These are phyloP conservation scores for Papilio polytes DNA, from an alignment of 1,140 invertebrate genomes.

Conservation along the genomic window DNA sequence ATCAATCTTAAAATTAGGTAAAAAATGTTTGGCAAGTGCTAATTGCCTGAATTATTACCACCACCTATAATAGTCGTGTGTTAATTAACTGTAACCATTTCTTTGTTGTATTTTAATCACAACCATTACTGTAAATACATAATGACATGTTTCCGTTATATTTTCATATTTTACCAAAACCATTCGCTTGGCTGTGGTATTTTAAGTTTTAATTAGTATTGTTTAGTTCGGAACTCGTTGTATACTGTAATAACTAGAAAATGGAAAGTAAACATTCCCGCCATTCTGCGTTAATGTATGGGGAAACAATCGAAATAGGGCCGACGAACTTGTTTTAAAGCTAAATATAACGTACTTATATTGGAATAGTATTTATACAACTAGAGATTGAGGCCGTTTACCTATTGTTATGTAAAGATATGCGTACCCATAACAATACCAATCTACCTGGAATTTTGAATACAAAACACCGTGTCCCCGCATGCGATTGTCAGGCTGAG, in stretches of 20 bases:
- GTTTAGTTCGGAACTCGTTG: not conserved
- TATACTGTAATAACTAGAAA: not conserved
- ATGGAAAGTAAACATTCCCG: not conserved
- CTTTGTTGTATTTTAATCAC: not conserved
- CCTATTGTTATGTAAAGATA: not conserved
- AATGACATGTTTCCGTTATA: not conserved
- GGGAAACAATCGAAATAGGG: not conserved
- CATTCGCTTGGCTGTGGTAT: not conserved
- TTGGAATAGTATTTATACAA: not conserved
- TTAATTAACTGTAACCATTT: not conserved
- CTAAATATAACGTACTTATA: not conserved
- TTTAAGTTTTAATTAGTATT: not conserved
- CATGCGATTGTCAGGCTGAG: not conserved
- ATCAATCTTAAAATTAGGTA: not conserved
- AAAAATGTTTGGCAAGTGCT: not conserved
- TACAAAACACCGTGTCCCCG: not conserved
- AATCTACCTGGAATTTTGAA: slow-evolving; percentile 3
- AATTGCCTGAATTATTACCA: not conserved
- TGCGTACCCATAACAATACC: slow-evolving; percentile 2
- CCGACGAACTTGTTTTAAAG: not conserved
- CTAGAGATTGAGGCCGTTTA: not conserved
- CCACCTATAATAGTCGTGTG: not conserved
- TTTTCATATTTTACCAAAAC: not conserved
- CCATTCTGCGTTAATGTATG: not conserved
- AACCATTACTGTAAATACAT: not conserved